These are phyloP conservation scores for Drosophila nr. perissopoda DNA, from an alignment of 2,888 invertebrate species.

Conservation along the genomic window DNA sequence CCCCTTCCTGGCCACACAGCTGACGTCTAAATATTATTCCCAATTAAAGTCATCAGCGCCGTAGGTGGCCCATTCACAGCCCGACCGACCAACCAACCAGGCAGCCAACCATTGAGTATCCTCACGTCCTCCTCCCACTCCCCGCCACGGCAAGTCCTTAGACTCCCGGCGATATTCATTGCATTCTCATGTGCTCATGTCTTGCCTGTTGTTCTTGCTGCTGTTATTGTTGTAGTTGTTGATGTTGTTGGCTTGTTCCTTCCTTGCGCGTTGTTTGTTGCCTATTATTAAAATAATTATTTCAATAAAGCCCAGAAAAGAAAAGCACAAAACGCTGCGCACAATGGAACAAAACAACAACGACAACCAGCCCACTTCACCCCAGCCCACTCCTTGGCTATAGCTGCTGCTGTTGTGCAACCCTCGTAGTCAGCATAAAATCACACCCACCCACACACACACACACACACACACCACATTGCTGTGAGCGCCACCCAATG, in stretches of 20 bases:
- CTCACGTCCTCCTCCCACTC: constrained; percentile 8
- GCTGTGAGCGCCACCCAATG: constrained; percentile 28
- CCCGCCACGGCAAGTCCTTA: not conserved
- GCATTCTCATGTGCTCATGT: constrained; percentile 36
- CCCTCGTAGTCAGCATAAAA: constrained; percentile 77
- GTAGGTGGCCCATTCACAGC: constrained; percentile 74
- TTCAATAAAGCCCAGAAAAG: constrained; percentile 75
- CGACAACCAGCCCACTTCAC: constrained; percentile 7
- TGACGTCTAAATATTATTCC: constrained; percentile 84
- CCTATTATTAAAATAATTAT: constrained; percentile 83
- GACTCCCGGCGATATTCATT: constrained; percentile 25
- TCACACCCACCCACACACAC: constrained; percentile 49
- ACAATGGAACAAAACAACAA: constrained; percentile 62
- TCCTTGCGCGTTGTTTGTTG: constrained; percentile 72
- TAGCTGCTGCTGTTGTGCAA: constrained; percentile 43
- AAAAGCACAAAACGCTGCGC: constrained; percentile 76
- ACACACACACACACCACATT: constrained; percentile 14
- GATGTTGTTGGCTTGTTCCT: constrained; percentile 29
- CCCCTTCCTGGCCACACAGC: constrained; percentile 33
- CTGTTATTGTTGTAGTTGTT: constrained; percentile 22
- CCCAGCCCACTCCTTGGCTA: constrained; percentile 1
- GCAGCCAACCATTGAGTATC: constrained; percentile 20
- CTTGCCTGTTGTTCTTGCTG: constrained; percentile 21
- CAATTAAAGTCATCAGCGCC: constrained; percentile 84
- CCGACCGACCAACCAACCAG: constrained; percentile 11